Conservation (phyloP, 2,888 invertebrate species). For the Caradrina kadenii region DNA sequence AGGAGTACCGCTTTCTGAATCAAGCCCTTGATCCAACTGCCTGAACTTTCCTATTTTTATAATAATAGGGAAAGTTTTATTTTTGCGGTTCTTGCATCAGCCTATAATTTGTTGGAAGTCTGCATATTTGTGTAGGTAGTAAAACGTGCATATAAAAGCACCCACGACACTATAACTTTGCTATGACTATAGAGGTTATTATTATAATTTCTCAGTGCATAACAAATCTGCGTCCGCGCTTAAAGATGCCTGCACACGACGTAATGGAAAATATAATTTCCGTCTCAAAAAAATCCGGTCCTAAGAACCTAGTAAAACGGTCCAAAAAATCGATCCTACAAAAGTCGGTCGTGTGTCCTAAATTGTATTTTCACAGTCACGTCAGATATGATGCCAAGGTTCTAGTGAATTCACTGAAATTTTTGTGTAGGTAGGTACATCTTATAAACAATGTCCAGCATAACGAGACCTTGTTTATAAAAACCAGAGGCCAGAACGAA, state of each 20-base stretch:
- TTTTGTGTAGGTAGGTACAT: constrained; percentile 9
- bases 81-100: neutral
- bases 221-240: constrained; percentile 23
- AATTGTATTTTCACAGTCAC: constrained; percentile 46
- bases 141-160: constrained; percentile 24
- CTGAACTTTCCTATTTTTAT: too few relatives aligned
- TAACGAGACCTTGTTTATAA: constrained; percentile 50
- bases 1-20: too few relatives aligned
- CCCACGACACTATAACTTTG: constrained; percentile 23
- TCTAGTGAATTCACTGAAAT: constrained; percentile 31
- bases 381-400: constrained; percentile 54
- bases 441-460: constrained; percentile 42
- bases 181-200: constrained; percentile 17
- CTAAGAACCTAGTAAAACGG: too few relatives aligned
- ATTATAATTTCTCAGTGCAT: constrained; percentile 30
- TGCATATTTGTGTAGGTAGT: constrained; percentile 14
- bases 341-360: neutral
- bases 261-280: too few relatives aligned
- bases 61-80: neutral
- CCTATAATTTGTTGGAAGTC: neutral
- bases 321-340: too few relatives aligned
- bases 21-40: too few relatives aligned
- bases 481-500: constrained; percentile 40
- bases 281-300: too few relatives aligned
- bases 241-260: too few relatives aligned